Base-by-base conservation (phyloP, 2,888 invertebrate genomes). In the Latheticus oryzae region DNA sequence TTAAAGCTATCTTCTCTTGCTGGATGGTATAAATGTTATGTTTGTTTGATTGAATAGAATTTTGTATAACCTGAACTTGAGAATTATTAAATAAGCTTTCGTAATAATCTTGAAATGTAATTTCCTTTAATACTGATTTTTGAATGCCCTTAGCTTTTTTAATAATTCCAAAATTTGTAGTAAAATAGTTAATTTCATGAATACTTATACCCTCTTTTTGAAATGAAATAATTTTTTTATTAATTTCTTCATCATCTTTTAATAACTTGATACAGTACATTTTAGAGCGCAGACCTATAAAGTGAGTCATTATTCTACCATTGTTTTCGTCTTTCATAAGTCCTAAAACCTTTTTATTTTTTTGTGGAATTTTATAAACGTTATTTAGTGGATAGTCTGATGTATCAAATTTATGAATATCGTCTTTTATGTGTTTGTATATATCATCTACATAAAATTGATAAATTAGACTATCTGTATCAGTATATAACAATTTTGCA, bases 401-500 rank as follows among this genome's bases (percentile, higher is more conserved):
- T 3, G 58, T 59, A 51, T 61, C 61, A 50, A 60, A 60, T 8
- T 24, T 19, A 3, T 43, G 2, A 11, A 28, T 37, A 19, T 58
- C 43, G 13, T 17, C 7, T 48, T 51, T 59, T 9, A 60, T 58
- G 12, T 28, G 7, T 12, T 54, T 5, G 23, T 54, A 54, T 15
- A 61, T 30, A 16, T 55, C 58, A 21, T 47, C 40, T 23, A 13
- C 8, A 28, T 19, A 28, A 26, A 54, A 47, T 5, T 54, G 16
- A 35, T 61, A 61, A 13, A 61, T 52, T n/a, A 60, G 21, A 12
- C 38, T 43, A 28, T 60, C 62, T 2, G 61, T 62, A 42, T 63
- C 60, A 1, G 56, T 60, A 43, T 63, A 63, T 5, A 67, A 30
- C 3, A 72, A 30, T 23, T 32, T 50, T 9, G 38, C 59, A 7